Percentiles rank a stretch among this genome's conserved stretches.
Conservation (phyloP, 2,113 vertebrate species). For the Dolichallabes microphthalmus region DNA sequence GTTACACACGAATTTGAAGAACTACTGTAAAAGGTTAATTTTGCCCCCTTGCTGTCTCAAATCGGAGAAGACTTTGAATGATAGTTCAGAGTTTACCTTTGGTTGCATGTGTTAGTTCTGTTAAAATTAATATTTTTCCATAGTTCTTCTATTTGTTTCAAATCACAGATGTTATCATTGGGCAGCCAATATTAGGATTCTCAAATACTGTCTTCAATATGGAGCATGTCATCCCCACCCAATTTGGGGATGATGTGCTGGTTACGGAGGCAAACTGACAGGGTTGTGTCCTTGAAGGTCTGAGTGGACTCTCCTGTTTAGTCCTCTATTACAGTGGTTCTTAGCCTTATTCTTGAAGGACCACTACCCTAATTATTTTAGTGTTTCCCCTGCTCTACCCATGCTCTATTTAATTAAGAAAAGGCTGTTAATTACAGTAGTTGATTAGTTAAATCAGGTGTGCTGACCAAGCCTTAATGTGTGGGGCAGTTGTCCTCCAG, state of each 20-base stretch:
- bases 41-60: background rate
- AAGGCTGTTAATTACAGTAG: too few species aligned
- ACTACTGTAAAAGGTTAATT: background rate
- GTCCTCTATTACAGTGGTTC: too few species aligned
- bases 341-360: too few species aligned
- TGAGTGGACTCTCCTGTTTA: too few species aligned
- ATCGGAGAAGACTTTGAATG: background rate
- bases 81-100: background rate
- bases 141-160: background rate
- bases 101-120: background rate
- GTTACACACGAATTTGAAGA: background rate
- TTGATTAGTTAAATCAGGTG: too few species aligned
- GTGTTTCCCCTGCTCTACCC: too few species aligned
- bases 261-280: background rate
- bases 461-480: too few species aligned
- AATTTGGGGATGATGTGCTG: background rate
- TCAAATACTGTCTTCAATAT: background rate
- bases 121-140: background rate
- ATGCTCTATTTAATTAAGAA: too few species aligned
- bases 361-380: too few species aligned
- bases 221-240: background rate
- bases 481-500: too few species aligned
- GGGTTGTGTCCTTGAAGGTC: background rate
- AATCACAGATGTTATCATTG: background rate
- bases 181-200: background rate